Conservation (phyloP, 2,797 vertebrate genomes). For the Sebastes ruberrimus region DNA sequence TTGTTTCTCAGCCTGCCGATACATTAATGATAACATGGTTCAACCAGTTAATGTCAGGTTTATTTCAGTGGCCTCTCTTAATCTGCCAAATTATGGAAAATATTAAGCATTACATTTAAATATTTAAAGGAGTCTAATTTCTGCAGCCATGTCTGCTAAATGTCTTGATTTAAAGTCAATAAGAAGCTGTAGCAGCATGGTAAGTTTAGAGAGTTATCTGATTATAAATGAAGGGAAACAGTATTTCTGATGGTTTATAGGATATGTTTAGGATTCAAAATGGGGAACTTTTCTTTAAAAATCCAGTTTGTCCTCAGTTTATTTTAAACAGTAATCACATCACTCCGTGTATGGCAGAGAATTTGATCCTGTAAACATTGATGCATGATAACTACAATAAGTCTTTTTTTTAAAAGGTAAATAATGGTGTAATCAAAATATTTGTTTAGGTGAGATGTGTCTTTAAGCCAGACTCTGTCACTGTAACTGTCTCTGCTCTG, state of each 20-base stretch:
- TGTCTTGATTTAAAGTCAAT: neutral
- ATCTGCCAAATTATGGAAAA: neutral
- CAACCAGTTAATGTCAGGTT: neutral
- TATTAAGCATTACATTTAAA: neutral
- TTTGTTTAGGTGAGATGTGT: neutral
- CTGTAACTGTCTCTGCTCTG: neutral
- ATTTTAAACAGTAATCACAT: neutral
- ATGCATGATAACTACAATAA: neutral
- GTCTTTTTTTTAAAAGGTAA: neutral
- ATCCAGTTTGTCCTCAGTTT: neutral
- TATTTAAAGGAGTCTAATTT: neutral
- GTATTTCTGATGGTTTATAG: neutral
- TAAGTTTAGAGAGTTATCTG: neutral
- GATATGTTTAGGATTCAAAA: neutral
- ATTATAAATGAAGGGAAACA: neutral
- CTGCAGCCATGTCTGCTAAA: neutral
- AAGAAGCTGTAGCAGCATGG: neutral
- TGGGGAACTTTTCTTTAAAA: neutral
- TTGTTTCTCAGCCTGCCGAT: neutral
- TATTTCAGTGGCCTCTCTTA: neutral
- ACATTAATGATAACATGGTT: neutral
- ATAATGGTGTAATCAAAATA: neutral
- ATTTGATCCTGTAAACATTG: neutral
- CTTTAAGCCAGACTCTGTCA: neutral
- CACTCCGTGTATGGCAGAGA: neutral